A percentile compares a stretch with the other conserved stretches of the same genome.
Evolutionary conservation across 2,113 vertebrate genomes (phyloP).

Genomic region (Jaculus jaculus): DNA sequence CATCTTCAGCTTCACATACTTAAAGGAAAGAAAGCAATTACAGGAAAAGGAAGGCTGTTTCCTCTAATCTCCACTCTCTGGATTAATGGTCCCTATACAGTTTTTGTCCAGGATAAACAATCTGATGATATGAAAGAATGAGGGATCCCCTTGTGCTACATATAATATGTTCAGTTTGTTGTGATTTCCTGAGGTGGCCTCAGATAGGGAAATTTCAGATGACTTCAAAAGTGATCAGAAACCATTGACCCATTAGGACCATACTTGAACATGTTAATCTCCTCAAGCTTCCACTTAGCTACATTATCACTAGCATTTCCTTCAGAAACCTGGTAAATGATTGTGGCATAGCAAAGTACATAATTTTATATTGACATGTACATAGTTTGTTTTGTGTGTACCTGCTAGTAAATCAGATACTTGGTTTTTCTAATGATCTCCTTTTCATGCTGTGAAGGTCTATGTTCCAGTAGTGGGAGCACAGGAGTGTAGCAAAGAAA

Average conservation of each 20-base stretch:
- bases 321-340: not conserved
- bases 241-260: not conserved
- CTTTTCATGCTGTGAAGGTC: not conserved
- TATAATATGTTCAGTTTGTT: not conserved
- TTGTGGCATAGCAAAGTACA: not conserved
- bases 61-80: not conserved
- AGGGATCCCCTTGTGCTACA: not conserved
- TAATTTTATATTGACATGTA: not conserved
- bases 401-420: not conserved
- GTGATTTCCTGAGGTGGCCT: not conserved
- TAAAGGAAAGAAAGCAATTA: not conserved
- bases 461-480: not conserved
- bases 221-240: not conserved
- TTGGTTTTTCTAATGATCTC: not conserved
- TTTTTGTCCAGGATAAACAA: not conserved
- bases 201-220: not conserved
- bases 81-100: not conserved
- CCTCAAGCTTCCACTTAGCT: not conserved
- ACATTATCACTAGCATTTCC: not conserved
- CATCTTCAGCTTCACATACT: not conserved
- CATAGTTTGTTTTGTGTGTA: too few species aligned
- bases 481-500: not conserved
- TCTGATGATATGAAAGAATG: not conserved
- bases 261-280: not conserved
- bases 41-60: not conserved